Evolutionary conservation across 2,888 invertebrate genomes (phyloP).

Genomic region (Cephus spinipes): DNA sequence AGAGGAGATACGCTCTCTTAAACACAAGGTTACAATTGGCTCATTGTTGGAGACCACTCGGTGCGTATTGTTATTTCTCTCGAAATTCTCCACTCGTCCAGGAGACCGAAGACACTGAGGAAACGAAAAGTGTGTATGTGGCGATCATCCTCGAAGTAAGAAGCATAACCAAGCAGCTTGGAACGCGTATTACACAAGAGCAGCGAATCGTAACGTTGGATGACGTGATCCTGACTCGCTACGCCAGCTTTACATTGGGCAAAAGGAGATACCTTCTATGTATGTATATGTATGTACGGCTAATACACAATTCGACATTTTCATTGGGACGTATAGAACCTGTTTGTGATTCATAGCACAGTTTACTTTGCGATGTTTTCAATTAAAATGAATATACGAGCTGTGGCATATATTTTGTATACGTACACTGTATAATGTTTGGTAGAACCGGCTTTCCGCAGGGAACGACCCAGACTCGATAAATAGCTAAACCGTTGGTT

Average conservation of each 20-base stretch:
- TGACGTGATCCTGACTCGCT: constrained; percentile 9
- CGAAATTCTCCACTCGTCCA: not conserved
- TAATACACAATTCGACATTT: not conserved
- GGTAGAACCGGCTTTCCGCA: not conserved
- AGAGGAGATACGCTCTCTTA: constrained; percentile 1
- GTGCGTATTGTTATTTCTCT: not conserved
- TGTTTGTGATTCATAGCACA: not conserved
- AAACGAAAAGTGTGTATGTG: not conserved
- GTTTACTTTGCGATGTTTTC: not conserved
- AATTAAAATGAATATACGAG: not conserved
- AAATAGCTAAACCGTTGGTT: not conserved
- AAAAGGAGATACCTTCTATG: not conserved
- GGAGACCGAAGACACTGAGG: not conserved
- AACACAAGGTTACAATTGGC: not conserved
- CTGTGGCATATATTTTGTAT: not conserved
- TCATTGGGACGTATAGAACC: not conserved
- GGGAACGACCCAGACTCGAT: not conserved
- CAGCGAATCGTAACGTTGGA: constrained; percentile 2
- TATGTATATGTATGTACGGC: not conserved
- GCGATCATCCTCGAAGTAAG: not conserved
- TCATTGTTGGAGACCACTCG: not conserved
- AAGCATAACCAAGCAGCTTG: not conserved
- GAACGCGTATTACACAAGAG: constrained; percentile 5
- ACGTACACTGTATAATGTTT: not conserved
- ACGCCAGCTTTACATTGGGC: not conserved